Evolutionary conservation across 2,797 vertebrate genomes (phyloP), one percentile per base, ranked within the genome.

Genomic region (Darevskia nairensis): DNA sequence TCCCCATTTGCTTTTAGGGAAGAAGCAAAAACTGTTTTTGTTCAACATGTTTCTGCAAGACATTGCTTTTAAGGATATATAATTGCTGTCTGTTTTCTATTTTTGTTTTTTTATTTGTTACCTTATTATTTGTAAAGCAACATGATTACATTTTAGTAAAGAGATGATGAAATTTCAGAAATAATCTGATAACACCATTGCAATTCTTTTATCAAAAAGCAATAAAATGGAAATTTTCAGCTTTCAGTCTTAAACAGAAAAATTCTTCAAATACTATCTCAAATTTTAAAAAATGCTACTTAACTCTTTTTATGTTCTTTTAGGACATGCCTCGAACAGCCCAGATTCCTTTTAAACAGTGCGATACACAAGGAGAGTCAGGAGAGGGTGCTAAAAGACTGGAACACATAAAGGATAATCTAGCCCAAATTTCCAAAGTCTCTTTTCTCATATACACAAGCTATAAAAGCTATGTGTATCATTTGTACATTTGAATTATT

Each of bases 331-430:
- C 74, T 5, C 25, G 19, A 75, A 46, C 50, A 10, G 44, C 17
- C 8, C 1, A 6, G 55, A 2, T 83, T 69, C 72, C 15, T 13
- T 50, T 50, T 77, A 69, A 68, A 77, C 17, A 29, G 6, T 78
- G 72, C 35, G 71, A 68, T 83, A 83, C 64, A 78, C 3, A 50
- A 55, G 11, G 9, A 77, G 27, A n/a, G 32, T 68, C 87, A 88
- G 80, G 25, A 78, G 87, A 88, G 81, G 87, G 87, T 68, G 81
- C 81, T 78, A 84, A 41, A 83, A 84, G 46, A 72, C 76, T 59
- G 21, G 27, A 71, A 79, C 32, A 69, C 4, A 71, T 19, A 71
- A 59, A 88, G 32, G 19, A 61, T 41, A 88, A 23, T 50, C 59
- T 39, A 59, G n/a, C 19, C 74, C 35, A 41, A 10, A 72, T 59